These are phyloP conservation scores for Trichoplusia ni DNA, from an alignment of 1,140 invertebrate genomes.

Conservation along the genomic window DNA sequence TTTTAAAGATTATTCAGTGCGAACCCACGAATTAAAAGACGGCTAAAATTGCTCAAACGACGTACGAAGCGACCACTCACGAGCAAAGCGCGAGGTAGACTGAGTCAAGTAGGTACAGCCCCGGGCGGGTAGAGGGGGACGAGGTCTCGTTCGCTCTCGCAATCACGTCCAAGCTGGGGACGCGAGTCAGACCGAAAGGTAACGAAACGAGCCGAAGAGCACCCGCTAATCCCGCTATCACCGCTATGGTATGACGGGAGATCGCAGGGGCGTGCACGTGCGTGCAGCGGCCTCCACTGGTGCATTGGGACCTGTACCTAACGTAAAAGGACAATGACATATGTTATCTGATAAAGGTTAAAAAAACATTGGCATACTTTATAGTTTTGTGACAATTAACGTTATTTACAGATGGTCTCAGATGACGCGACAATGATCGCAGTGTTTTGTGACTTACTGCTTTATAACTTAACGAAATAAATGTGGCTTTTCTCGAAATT, in stretches of 20 bases:
- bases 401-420: too few relatives aligned
- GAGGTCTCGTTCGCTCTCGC: conserved; percentile 65
- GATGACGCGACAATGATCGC: too few relatives aligned
- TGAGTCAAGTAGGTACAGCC: conserved; percentile 46
- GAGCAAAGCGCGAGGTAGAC: conserved; percentile 53
- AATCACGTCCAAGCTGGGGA: conserved; percentile 55
- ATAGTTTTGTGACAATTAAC: too few relatives aligned
- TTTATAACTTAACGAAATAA: too few relatives aligned
- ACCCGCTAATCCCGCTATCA: conserved; percentile 63
- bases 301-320: conserved; percentile 35
- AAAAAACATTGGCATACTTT: too few relatives aligned
- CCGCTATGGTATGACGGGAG: conserved; percentile 44
- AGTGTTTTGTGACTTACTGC: too few relatives aligned
- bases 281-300: conserved; percentile 35
- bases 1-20: conserved; percentile 45
- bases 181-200: conserved; percentile 53
- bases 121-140: conserved; percentile 51
- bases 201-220: conserved; percentile 32
- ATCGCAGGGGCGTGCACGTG: conserved; percentile 27
- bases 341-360: too few relatives aligned
- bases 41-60: conserved; percentile 45
- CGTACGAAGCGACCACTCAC: conserved; percentile 45
- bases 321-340: conserved; percentile 18
- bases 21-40: conserved; percentile 69
- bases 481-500: too few relatives aligned